Evolutionary conservation across 2,113 vertebrate genomes (phyloP).

Genomic region (Rana temporaria): DNA sequence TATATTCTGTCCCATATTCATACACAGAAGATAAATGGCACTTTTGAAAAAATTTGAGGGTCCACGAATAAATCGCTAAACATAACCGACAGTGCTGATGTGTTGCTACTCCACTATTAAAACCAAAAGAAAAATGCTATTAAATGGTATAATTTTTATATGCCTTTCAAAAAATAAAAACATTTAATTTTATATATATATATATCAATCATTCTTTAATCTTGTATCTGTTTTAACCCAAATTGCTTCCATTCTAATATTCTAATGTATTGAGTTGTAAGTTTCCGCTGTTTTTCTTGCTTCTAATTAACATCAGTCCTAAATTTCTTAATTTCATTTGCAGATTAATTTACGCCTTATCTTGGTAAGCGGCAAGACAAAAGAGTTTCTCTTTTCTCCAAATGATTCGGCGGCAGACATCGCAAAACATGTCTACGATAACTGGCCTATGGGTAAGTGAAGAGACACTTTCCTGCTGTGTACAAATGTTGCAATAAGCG

Average conservation of each 20-base stretch:
- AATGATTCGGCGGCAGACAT: constrained; percentile 96
- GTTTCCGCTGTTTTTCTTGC: background rate
- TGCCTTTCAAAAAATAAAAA: too few relatives aligned
- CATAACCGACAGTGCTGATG: too few relatives aligned
- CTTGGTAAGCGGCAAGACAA: constrained; percentile 96
- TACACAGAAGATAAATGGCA: too few relatives aligned
- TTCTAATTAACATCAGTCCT: background rate
- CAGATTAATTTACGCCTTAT: constrained; percentile 98
- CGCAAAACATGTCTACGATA: constrained; percentile 96
- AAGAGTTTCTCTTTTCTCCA: constrained; percentile 96
- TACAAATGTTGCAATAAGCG: constrained; percentile 3
- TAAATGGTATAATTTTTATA: too few relatives aligned
- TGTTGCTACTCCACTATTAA: too few relatives aligned
- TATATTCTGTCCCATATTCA: too few relatives aligned
- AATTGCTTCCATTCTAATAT: background rate
- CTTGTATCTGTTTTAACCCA: too few relatives aligned
- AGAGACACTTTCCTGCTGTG: background rate
- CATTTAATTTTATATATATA: too few relatives aligned
- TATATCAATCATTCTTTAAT: too few relatives aligned
- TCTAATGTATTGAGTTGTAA: background rate
- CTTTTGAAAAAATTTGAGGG: too few relatives aligned
- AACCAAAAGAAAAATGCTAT: too few relatives aligned
- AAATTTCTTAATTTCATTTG: constrained; percentile 48
- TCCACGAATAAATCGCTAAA: too few relatives aligned
- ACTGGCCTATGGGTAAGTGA: constrained; percentile 97